Evolutionary conservation across 2,888 invertebrate species (phyloP).

Genomic region (Diloba caeruleocephala): DNA sequence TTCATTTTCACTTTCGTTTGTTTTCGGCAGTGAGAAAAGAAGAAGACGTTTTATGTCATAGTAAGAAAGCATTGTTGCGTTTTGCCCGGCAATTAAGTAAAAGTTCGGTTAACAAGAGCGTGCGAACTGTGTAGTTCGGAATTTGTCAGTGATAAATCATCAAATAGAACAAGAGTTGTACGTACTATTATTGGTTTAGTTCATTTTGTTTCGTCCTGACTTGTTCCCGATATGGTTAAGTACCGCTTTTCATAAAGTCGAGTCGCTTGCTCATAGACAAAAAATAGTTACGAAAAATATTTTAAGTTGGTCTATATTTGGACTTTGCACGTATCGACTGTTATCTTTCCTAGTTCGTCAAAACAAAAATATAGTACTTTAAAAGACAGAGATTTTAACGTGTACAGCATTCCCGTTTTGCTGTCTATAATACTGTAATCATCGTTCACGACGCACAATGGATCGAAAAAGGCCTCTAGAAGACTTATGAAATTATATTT

Average conservation of each 20-base stretch:
- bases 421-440: no score
- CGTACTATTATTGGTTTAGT: conserved; percentile 13
- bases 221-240: neutral
- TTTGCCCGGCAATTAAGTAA: conserved; percentile 83
- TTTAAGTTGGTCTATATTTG: no score
- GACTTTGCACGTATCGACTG: no score
- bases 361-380: no score
- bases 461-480: no score
- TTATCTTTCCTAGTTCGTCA: no score
- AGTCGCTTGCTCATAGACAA: neutral
- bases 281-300: no score
- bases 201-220: neutral
- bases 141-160: conserved; percentile 37
- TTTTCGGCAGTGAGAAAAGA: conserved; percentile 69
- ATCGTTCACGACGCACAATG: no score
- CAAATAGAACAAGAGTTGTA: conserved; percentile 31
- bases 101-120: conserved; percentile 75
- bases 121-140: conserved; percentile 66
- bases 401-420: no score
- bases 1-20: conserved; percentile 78
- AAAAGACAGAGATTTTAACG: no score
- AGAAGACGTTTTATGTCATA: conserved; percentile 69
- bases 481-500: no score
- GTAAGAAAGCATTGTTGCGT: conserved; percentile 79
- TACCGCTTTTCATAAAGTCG: neutral